phyloP scores from a whole-genome alignment of 1,140 invertebrate species.

The Diabrotica virgifera region DNA sequence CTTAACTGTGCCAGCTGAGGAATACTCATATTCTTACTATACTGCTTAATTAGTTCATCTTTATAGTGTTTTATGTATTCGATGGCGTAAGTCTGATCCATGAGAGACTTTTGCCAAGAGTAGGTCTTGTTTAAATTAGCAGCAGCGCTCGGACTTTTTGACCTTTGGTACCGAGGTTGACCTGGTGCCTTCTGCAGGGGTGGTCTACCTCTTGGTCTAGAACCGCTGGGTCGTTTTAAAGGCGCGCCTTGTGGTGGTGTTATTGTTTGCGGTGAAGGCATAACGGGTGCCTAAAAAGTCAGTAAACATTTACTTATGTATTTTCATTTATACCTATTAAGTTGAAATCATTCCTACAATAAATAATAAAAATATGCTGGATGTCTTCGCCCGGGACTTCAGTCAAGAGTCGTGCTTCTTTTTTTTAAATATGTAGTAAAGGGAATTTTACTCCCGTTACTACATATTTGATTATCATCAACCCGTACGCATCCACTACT shows the following conservation, averaged over 20 bases:
- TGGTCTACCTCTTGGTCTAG: conserved; percentile 44
- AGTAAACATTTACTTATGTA: neutral
- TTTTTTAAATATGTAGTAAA: no score
- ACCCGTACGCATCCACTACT: no score
- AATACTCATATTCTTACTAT: conserved; percentile 39
- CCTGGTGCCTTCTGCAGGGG: conserved; percentile 41
- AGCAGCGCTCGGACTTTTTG: conserved; percentile 24
- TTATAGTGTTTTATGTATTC: conserved; percentile 44
- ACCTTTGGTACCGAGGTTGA: conserved; percentile 30
- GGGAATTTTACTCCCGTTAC: no score
- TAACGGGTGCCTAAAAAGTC: conserved; percentile 34
- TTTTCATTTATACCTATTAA: no score
- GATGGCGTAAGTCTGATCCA: conserved; percentile 26
- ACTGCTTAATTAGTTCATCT: conserved; percentile 44
- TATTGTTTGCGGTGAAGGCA: conserved; percentile 36
- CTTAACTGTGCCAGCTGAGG: conserved; percentile 34
- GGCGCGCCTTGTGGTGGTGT: conserved; percentile 14
- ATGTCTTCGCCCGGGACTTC: no score
- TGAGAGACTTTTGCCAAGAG: conserved; percentile 33
- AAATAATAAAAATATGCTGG: no score
- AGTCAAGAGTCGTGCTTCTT: no score
- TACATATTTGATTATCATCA: no score
- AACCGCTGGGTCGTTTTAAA: conserved; percentile 37
- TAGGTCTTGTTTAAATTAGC: conserved; percentile 24
- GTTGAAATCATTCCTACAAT: no score